Base-by-base conservation (phyloP, 1,140 invertebrate genomes). In the Carcinoscorpius rotundicauda region DNA sequence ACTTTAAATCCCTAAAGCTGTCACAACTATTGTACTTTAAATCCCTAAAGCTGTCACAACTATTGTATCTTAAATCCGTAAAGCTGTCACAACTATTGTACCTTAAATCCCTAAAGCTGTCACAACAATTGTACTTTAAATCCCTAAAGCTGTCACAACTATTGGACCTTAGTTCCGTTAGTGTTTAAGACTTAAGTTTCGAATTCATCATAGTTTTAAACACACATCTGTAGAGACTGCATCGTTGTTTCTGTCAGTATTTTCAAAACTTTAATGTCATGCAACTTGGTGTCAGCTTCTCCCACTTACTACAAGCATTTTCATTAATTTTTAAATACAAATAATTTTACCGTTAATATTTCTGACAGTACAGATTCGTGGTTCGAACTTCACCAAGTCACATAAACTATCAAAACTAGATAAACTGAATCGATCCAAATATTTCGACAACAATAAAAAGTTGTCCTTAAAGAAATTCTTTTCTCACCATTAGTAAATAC, bases 401-500 rank as follows among this genome's bases (percentile, higher is more conserved):
- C 2, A 29, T 29, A 29, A 29, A 29, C 29, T 29, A 29, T 29
- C 29, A 29, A 29, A 29, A 29, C 29, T 29, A 29, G 29, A 29
- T 29, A 55, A 6, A 8, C n/a, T 55, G 53, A 55, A 55, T 55
- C 53, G 6, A n/a, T 55, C 53, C n/a, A 55, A 55, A 8, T 8
- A 55, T n/a, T 55, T 8, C 6, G 6, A 55, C 53, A 55, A n/a
- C 52, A 62, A 52, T 48, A 52, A 62, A 62, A 10, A 52, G 11
- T n/a, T 51, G 4, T 29, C 10, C 52, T 51, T 52, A 53, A 52
- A 5, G n/a, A n/a, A 9, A 11, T 53, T 11, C 10, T 62, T 62
- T 6, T 49, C 8, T 62, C n/a, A 52, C 11, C 49, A 48, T 62
- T 49, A 52, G 51, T 51, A 62, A 52, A 62, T 48, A 62, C 11